A percentile compares a stretch with the other conserved stretches of the same genome.
phyloP scores from a whole-genome alignment of 2,797 vertebrate genomes.

The Aplochiton taeniatus region DNA sequence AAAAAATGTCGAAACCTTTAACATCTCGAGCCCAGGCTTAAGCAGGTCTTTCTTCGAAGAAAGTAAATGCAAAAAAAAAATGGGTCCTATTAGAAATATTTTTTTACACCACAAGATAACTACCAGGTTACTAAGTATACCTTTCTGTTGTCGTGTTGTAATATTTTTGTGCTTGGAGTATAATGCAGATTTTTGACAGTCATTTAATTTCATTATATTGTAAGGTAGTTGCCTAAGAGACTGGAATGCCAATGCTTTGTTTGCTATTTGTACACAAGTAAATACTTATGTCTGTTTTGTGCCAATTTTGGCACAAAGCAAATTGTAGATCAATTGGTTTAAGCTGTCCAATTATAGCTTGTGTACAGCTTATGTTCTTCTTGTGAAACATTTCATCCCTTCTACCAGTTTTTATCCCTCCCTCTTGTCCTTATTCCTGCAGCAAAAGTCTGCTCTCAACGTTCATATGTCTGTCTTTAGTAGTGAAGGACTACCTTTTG shows the following conservation, averaged over 20 bases:
- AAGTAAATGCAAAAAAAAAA: background rate
- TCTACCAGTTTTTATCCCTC: constrained; percentile 29
- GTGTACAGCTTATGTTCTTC: no score
- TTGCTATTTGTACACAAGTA: constrained; percentile 14
- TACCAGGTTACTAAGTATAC: no score
- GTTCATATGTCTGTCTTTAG: background rate
- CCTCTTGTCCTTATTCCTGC: background rate
- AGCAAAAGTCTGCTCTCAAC: no score
- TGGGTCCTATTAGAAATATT: no score
- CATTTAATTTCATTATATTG: no score
- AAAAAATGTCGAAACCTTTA: constrained; percentile 12
- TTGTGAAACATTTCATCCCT: constrained; percentile 24
- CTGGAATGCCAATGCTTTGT: background rate
- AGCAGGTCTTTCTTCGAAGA: background rate
- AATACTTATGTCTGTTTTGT: constrained; percentile 15
- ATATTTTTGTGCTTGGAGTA: no score
- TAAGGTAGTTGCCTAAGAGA: no score
- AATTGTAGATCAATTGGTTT: constrained; percentile 30
- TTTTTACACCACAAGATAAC: no score
- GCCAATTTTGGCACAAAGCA: background rate
- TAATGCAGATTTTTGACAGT: no score
- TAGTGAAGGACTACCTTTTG: constrained; percentile 31
- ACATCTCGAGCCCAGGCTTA: constrained; percentile 6
- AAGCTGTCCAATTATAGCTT: constrained; percentile 26
- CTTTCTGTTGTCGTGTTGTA: no score